Conservation (phyloP, 2,113 vertebrate species). For the Sclerurus mexicanus region DNA sequence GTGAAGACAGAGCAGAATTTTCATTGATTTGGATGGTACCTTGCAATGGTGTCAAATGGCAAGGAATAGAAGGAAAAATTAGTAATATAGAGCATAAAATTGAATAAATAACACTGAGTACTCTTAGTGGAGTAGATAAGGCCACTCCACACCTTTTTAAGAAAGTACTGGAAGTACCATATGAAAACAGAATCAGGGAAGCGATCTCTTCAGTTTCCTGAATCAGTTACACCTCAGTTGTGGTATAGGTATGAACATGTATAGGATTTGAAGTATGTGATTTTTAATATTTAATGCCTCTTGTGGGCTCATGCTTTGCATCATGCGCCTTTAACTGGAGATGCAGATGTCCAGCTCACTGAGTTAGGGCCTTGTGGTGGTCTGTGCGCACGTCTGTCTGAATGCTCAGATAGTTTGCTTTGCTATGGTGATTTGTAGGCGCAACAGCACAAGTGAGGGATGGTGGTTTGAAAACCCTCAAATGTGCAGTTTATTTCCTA, state of each 20-base stretch:
- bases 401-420: neutral
- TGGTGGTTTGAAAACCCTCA: neutral
- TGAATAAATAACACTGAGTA: neutral
- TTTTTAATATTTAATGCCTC: neutral
- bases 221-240: neutral
- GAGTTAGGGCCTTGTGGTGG: neutral
- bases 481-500: neutral
- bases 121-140: neutral
- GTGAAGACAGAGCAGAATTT: neutral
- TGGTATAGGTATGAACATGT: fast-evolving
- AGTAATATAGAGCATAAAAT: neutral
- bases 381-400: fast-evolving
- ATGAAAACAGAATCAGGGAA: neutral
- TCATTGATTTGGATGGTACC: neutral
- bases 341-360: neutral
- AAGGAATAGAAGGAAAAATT: neutral
- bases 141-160: neutral
- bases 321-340: neutral
- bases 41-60: neutral
- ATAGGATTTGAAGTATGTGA: neutral
- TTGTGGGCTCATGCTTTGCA: neutral
- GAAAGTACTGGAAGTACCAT: neutral
- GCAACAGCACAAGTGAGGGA: neutral
- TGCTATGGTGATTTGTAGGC: neutral
- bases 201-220: neutral